Percentiles rank a stretch among this genome's conserved stretches.
These are phyloP conservation scores for Syrmaticus mikado DNA, from an alignment of 2,113 vertebrate genomes.

Conservation along the genomic window DNA sequence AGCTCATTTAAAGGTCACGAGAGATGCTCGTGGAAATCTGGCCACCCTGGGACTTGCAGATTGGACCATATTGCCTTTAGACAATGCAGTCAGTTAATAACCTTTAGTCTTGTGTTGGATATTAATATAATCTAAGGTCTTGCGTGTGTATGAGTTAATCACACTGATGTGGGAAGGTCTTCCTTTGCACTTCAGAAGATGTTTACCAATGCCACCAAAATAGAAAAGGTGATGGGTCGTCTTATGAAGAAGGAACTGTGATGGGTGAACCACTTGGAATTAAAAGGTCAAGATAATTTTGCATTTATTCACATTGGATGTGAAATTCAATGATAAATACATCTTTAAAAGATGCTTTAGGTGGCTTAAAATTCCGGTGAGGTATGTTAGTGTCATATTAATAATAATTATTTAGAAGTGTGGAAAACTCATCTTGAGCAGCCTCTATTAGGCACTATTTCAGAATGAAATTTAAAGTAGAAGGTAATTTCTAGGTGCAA, in stretches of 20 bases:
- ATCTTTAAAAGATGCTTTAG: background rate
- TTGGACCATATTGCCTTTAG: background rate
- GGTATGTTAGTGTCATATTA: conserved; percentile 6
- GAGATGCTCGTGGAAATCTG: background rate
- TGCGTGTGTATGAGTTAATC: background rate
- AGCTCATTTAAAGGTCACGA: background rate
- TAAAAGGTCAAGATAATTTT: conserved; percentile 15
- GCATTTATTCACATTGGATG: background rate
- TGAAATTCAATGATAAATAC: background rate
- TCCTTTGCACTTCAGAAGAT: background rate
- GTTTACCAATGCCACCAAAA: background rate
- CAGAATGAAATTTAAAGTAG: background rate
- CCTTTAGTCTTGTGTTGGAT: background rate
- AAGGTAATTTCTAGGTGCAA: conserved; percentile 27
- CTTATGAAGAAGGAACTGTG: background rate
- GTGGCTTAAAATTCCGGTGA: background rate
- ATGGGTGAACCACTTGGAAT: background rate
- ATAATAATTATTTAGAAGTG: conserved; percentile 52
- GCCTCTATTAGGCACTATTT: conserved; percentile 6
- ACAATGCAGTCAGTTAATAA: background rate
- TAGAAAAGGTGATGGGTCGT: background rate
- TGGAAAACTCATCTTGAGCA: conserved; percentile 24
- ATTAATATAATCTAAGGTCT: background rate
- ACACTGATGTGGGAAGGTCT: rapidly evolving
- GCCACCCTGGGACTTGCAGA: background rate